Evolutionary conservation across 2,888 invertebrate species (phyloP).

Genomic region (Tachina fera): DNA sequence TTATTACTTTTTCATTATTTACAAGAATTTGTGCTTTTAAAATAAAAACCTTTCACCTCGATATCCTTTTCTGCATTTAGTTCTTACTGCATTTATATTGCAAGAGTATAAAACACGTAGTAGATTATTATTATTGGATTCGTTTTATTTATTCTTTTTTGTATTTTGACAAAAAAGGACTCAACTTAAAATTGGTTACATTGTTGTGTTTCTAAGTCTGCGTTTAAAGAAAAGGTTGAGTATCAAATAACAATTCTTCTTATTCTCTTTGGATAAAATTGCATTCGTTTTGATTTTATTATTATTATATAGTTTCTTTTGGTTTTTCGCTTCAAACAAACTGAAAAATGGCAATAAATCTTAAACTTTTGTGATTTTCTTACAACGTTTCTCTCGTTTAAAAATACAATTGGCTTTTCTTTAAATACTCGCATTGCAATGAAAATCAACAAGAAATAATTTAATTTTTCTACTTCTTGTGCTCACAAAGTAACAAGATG

Average conservation of each 20-base stretch:
- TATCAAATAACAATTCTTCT: slow-evolving; percentile 41
- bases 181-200: slow-evolving; percentile 62
- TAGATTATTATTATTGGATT: slow-evolving; percentile 12
- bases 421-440: background rate
- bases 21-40: background rate
- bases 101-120: background rate
- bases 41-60: slow-evolving; percentile 3
- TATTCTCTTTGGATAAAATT: slow-evolving; percentile 24
- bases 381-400: slow-evolving; percentile 6
- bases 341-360: slow-evolving; percentile 57
- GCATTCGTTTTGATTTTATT: slow-evolving; percentile 39
- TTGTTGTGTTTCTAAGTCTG: slow-evolving; percentile 57
- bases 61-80: slow-evolving; percentile 7
- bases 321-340: background rate
- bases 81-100: background rate
- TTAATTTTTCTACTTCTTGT: background rate
- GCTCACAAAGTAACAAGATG: too few species aligned
- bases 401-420: slow-evolving; percentile 14
- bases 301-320: background rate
- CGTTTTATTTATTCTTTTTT: slow-evolving; percentile 1
- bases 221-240: slow-evolving; percentile 19
- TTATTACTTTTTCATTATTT: background rate
- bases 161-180: background rate
- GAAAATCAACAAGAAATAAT: background rate
- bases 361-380: slow-evolving; percentile 56